Conservation (phyloP, 2,888 invertebrate genomes). For the Microdon myrmicae region DNA sequence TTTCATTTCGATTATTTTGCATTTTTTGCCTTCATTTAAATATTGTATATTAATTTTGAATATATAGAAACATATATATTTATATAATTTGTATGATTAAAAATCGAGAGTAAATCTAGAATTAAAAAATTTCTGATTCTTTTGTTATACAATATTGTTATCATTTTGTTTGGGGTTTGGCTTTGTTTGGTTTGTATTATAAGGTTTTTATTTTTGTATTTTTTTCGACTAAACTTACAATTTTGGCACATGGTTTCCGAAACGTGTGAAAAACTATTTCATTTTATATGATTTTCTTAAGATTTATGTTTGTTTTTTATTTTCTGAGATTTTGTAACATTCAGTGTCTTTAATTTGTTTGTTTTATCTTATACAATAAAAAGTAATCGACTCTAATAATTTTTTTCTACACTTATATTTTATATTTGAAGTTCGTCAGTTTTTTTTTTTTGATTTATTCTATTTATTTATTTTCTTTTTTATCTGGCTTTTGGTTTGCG, state of each 20-base stretch:
- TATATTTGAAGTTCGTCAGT: conserved; percentile 38
- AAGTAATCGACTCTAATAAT: conserved; percentile 28
- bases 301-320: conserved; percentile 8
- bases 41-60: conserved; percentile 48
- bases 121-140: too few species aligned
- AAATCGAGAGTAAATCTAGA: conserved; percentile 49
- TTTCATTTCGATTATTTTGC: too few species aligned
- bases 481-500: conserved; percentile 66
- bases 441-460: conserved; percentile 36
- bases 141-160: too few species aligned
- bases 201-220: conserved; percentile 15
- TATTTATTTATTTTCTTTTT: conserved; percentile 46
- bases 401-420: conserved; percentile 54
- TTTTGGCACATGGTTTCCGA: conserved; percentile 53
- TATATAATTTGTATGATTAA: conserved; percentile 46
- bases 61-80: conserved; percentile 48
- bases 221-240: conserved; percentile 14
- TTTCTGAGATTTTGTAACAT: conserved; percentile 24
- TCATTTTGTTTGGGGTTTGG: conserved; percentile 23
- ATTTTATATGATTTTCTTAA: too few species aligned
- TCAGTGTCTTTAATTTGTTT: conserved; percentile 34
- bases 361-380: conserved; percentile 40
- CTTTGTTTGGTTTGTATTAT: conserved; percentile 2
- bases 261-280: conserved; percentile 51
- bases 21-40: conserved; percentile 22